Evolutionary conservation across 1,140 invertebrate species (phyloP), one percentile per base, ranked within the genome.

Genomic region (Neodiprion pinetum): DNA sequence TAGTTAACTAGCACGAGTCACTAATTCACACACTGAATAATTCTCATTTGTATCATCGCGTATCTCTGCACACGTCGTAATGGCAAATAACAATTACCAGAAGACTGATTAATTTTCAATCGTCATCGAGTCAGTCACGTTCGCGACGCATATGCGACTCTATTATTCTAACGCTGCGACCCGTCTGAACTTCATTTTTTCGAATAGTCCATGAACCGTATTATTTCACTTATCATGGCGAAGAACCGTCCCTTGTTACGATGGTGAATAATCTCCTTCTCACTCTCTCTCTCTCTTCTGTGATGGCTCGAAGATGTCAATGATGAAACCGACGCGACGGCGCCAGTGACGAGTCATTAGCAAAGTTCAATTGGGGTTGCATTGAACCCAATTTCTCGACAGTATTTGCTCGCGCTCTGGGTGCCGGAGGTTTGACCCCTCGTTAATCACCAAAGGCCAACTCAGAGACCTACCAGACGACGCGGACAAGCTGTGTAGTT

Each of bases 371-470:
- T 88, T 84, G 84, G 83, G 83, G 82, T 17, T 49, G 50, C 47
- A 48, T 48, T 65, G 40, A 49, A 71, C 74, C 48, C 67, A 21
- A 67, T 79, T 80, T 82, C 75, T 74, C 17, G 9, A 68, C 72
- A 79, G 77, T 81, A 81, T 84, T 84, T 83, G 76, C 81, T 77
- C 79, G 81, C 80, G 83, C 84, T 86, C 83, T 84, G 79, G 81
- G 75, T 80, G 76, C 78, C 76, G 79, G 78, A 77, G 79, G 81
- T 83, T 83, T 84, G 86, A 87, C 86, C 86, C 87, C 82, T 85
- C 84, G 84, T 87, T 88, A 88, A 88, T 88, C 87, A 87, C 85
- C 83, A 87, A 87, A 87, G 86, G 84, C 82, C 79, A 21, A 21
- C 17, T 21, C 17, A 72, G 50, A 65, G 78, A 77, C 80, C 71